Conservation (phyloP, 2,113 vertebrate species). For the Thymallus thymallus region DNA sequence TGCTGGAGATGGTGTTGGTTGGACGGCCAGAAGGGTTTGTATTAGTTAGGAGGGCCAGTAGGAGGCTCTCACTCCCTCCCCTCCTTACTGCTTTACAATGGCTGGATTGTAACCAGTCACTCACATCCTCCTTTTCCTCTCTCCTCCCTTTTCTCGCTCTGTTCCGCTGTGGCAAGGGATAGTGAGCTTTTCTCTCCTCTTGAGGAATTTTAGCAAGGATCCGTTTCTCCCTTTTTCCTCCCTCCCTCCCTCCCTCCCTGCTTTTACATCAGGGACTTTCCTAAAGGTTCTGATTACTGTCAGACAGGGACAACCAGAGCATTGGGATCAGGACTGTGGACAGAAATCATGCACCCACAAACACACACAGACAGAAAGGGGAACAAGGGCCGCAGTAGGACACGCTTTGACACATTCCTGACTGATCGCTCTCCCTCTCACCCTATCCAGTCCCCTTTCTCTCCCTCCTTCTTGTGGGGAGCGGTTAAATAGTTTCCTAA, state of each 20-base stretch:
- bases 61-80: background rate
- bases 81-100: background rate
- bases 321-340: constrained; percentile 33
- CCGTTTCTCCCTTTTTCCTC: background rate
- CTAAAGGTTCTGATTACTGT: constrained; percentile 72
- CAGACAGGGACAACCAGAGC: constrained; percentile 61
- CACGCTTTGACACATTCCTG: constrained; percentile 58
- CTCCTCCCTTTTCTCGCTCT: background rate
- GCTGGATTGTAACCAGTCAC: background rate
- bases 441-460: constrained; percentile 47
- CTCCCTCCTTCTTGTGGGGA: constrained; percentile 64
- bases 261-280: constrained; percentile 69
- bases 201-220: too few relatives aligned
- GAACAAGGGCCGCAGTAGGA: constrained; percentile 61
- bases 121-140: background rate
- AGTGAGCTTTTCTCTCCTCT: background rate
- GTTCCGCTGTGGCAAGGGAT: background rate
- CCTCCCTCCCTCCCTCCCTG: constrained; percentile 26
- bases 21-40: too few relatives aligned
- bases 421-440: constrained; percentile 28
- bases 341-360: constrained; percentile 17
- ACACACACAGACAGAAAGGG: constrained; percentile 22
- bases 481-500: constrained; percentile 76
- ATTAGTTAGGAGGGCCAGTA: too few relatives aligned
- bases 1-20: too few relatives aligned